These are phyloP conservation scores for Chitala chitala DNA, from an alignment of 2,113 vertebrate species.

Conservation along the genomic window DNA sequence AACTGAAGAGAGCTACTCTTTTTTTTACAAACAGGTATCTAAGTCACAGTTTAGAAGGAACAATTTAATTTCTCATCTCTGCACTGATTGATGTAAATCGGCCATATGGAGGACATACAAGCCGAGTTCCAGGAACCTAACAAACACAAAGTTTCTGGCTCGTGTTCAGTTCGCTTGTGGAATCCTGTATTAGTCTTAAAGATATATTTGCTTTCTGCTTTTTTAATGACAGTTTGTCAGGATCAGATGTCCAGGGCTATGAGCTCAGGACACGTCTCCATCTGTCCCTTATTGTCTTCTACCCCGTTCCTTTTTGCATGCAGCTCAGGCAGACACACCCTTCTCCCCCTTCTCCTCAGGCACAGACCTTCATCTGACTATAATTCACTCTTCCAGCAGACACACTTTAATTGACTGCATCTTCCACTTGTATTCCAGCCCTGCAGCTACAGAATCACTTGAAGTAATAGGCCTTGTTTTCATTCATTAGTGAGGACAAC, in stretches of 20 bases:
- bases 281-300: no score
- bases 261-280: no score
- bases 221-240: neutral
- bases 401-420: constrained; percentile 16
- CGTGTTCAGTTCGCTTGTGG: neutral
- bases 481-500: neutral
- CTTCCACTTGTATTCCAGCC: constrained; percentile 4
- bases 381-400: neutral
- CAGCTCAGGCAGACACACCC: no score
- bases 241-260: neutral
- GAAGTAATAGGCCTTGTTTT: constrained; percentile 9
- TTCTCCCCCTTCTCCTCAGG: neutral
- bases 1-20: no score
- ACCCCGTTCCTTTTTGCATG: no score
- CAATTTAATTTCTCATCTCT: no score
- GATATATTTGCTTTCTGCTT: neutral
- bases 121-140: neutral
- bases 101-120: no score
- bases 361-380: neutral
- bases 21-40: no score
- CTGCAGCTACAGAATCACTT: neutral
- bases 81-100: no score
- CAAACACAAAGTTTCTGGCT: neutral
- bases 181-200: neutral
- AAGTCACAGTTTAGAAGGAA: no score